Conservation (phyloP, 2,888 invertebrate species). For the Choristoneura rosaceana region DNA sequence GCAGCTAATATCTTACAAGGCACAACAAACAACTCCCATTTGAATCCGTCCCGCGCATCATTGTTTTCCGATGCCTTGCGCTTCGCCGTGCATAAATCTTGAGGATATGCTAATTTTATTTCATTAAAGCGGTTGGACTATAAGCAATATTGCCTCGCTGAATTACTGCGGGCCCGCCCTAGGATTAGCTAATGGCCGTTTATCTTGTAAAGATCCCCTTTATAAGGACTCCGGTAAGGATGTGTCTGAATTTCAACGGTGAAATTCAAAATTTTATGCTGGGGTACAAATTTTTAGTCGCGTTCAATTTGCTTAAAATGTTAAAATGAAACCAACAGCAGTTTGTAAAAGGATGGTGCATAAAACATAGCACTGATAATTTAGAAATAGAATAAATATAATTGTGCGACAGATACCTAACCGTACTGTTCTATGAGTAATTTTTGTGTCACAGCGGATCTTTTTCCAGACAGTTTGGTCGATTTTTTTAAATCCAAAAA, state of each 20-base stretch:
- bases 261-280: constrained; percentile 16
- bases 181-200: constrained; percentile 84
- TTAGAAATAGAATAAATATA: too few species aligned
- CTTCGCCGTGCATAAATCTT: constrained; percentile 74
- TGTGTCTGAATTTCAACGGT: constrained; percentile 61
- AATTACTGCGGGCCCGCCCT: constrained; percentile 77
- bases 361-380: too few species aligned
- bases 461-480: too few species aligned
- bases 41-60: constrained; percentile 64
- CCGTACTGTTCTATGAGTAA: too few species aligned
- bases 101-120: constrained; percentile 84
- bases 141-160: constrained; percentile 78
- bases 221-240: constrained; percentile 63
- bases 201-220: constrained; percentile 79
- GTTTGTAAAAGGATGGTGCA: neutral
- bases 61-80: constrained; percentile 73
- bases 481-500: too few species aligned
- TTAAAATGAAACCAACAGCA: neutral
- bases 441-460: too few species aligned
- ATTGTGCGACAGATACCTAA: too few species aligned
- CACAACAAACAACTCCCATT: constrained; percentile 56
- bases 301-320: neutral
- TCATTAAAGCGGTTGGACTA: constrained; percentile 82
- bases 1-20: constrained; percentile 36
- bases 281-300: constrained; percentile 26